Base-by-base conservation (phyloP, 2,113 vertebrate genomes). In the Dissostichus mawsoni region DNA sequence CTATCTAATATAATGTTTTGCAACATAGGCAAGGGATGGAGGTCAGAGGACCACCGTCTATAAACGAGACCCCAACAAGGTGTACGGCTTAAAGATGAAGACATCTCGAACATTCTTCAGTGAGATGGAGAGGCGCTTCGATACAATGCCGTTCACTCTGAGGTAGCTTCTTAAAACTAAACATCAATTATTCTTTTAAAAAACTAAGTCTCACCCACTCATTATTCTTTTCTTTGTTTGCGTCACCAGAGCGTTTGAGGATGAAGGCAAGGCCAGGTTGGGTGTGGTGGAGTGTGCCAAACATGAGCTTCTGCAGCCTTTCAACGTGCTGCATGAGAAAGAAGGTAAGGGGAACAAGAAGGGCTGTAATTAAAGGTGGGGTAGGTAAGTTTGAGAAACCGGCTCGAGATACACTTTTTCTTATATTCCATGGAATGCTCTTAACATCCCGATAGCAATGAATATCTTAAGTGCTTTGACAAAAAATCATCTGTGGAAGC, bases 41-140 rank as follows among this genome's bases (percentile, higher is more conserved):
- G 98, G 97, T 11, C 97, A 98, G 92, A 97, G 98, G 93, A 99
- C 98, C 78, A 99, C 98, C 0, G 97, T 99, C 84, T 99, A 98
- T 91, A 99, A 99, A 90, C 94, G 98, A 92, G 98, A 99, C 92
- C 97, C 98, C 57, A 97, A 96, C 92, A 99, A 99, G 88, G 97
- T 98, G 83, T 99, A 99, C 6, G 97, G 97, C 70, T 82, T 99
- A 86, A 99, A 99, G 93, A 99, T 99, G 98, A 99, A 99, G 95
- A 97, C 98, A 23, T 99, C 98, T 55, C 97, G 98, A 86, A 96
- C 96, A 65, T 99, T 99, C 94, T 98, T 99, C 94, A 99, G 98
- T 45, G 98, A 99, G 92, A 96, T 99, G 86, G 98, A 99, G 92
- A 94, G 96, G 82, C 97, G 98, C 82, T 99, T 99, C 18, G 97